Evolutionary conservation across 2,113 vertebrate genomes (phyloP).

Genomic region (Erythrocercus mccallii): DNA sequence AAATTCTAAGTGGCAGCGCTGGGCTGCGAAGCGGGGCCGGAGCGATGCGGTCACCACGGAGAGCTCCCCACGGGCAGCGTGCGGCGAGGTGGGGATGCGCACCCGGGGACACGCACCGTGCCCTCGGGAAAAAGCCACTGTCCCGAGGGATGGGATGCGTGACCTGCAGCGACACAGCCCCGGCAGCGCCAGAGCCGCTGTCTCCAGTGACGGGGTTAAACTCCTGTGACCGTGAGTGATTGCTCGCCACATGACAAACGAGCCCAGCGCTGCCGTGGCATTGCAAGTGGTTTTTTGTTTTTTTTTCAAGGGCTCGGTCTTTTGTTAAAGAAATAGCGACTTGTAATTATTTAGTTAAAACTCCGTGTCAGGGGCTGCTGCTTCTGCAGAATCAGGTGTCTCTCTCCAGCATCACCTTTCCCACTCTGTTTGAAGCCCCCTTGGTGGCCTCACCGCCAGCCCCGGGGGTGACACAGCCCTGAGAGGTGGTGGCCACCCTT

Average conservation of each 20-base stretch:
- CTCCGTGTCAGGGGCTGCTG: not conserved
- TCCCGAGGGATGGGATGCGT: not conserved
- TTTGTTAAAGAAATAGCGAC: not conserved
- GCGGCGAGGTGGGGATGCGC: not conserved
- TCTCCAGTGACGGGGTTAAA: not conserved
- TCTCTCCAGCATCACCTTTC: not conserved
- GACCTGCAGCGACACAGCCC: not conserved
- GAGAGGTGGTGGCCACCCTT: not conserved
- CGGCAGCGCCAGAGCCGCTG: not conserved
- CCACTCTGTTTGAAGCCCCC: not conserved
- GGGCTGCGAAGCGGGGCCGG: not conserved
- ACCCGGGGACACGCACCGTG: accelerated
- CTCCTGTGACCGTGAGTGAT: not conserved
- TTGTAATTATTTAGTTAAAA: not conserved
- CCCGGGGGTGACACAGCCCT: not conserved
- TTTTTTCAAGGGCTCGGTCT: conserved; percentile 14
- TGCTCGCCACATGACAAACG: not conserved
- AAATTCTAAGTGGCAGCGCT: not conserved
- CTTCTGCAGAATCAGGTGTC: accelerated
- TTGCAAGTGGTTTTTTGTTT: not conserved
- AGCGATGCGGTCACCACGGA: accelerated
- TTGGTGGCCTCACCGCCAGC: not conserved
- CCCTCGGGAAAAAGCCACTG: not conserved
- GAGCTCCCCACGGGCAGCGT: not conserved
- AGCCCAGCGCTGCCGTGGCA: not conserved